phyloP scores from a whole-genome alignment of 2,888 invertebrate species.

The Patella pellucida region DNA sequence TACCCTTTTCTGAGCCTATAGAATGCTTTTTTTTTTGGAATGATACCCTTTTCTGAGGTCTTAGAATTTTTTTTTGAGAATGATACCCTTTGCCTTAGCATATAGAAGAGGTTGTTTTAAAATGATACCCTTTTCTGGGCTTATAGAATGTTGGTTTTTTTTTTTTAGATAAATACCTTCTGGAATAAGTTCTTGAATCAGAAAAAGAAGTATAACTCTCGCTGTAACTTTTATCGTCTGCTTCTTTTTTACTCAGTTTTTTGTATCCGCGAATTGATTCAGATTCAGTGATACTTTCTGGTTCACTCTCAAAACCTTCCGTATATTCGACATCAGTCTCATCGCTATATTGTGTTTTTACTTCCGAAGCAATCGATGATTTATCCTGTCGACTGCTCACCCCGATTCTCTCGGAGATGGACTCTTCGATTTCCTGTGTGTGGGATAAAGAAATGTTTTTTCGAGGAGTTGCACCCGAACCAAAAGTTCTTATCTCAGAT shows the following conservation, averaged over 20 bases:
- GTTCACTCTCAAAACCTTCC: conserved; percentile 50
- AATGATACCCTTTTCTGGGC: too few relatives aligned
- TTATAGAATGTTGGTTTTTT: too few relatives aligned
- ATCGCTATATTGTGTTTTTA: conserved; percentile 46
- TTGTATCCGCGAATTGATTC: conserved; percentile 21
- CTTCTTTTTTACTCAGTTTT: conserved; percentile 20
- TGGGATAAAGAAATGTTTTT: conserved; percentile 43
- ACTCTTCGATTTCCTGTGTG: conserved; percentile 55
- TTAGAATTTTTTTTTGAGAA: too few relatives aligned
- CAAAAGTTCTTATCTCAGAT: conserved; percentile 45
- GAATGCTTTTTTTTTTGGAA: too few relatives aligned
- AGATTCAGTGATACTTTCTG: conserved; percentile 33
- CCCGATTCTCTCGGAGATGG: conserved; percentile 52
- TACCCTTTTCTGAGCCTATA: too few relatives aligned
- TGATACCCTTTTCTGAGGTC: too few relatives aligned
- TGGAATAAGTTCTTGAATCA: conserved; percentile 27
- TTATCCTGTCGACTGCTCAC: conserved; percentile 29
- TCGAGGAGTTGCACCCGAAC: conserved; percentile 22
- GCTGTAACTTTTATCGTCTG: conserved; percentile 23
- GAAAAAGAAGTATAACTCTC: conserved; percentile 37
- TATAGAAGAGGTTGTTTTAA: too few relatives aligned
- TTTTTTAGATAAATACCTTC: conserved; percentile 14
- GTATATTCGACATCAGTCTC: conserved; percentile 51
- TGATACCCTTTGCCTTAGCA: too few relatives aligned
- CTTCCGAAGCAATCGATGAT: conserved; percentile 42